Base-by-base conservation (phyloP, 2,113 vertebrate genomes). In the Mastomys natalensis region DNA sequence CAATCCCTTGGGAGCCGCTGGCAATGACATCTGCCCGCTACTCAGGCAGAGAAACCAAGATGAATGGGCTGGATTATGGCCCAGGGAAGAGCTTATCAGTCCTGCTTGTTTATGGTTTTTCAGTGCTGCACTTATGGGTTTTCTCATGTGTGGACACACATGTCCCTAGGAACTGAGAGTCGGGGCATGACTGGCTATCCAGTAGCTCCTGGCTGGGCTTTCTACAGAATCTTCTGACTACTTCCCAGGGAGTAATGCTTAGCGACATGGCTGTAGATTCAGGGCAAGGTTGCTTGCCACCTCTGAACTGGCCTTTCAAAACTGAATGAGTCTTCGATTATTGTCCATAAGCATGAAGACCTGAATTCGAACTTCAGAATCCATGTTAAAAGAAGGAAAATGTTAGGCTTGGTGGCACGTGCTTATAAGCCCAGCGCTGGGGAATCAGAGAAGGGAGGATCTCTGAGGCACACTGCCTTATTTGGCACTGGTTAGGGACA, bases 21-120 rank as follows among this genome's bases (percentile, higher is more conserved):
- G 45, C 95, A 82, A 43, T 93, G 97, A 96, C 97, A 90, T 91
- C 82, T 88, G 94, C 98, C 96, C 45, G 87, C 98, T 97, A 97
- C 96, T 98, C 95, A 89, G 3, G 24, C 17, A 89, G 92, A 97
- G 98, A 98, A 98, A 98, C 98, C 96, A 97, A 98, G 98, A 98
- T 94, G 96, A 98, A 98, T 96, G 70, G 81, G 94, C 87, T 97
- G 97, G 96, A 94, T 96, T 97, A 96, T 80, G 92, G 97, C 93
- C 96, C 80, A n/a, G 82, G 96, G 97, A 98, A 97, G 73, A 82
- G 66, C 96, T 97, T 60, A 31, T 45, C 97, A 97, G 97, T 98
- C 98, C 96, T 84, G 24, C 95, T 97, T 98, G 97, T 98, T 98
- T 98, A 91, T 96, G 95, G 98, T 95, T 64, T 96, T 64, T 19